Percentiles rank a stretch among this genome's conserved stretches.
Evolutionary conservation across 2,888 invertebrate genomes (phyloP).

Genomic region (Cheilosia grossa): DNA sequence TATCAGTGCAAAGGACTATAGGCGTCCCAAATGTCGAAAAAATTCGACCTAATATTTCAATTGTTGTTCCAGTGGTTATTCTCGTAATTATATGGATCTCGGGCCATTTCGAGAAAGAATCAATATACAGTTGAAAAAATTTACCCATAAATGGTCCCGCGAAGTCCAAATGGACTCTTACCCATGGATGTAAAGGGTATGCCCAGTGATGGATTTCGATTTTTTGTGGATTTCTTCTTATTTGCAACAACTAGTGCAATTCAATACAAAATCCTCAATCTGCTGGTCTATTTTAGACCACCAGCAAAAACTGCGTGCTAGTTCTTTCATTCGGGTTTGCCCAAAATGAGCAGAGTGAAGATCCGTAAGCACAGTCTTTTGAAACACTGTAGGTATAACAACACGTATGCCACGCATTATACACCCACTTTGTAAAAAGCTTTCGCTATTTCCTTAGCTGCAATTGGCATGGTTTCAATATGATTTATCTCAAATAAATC

Average conservation of each 20-base stretch:
- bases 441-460: not conserved
- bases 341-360: slow-evolving; percentile 11
- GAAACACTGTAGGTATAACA: not conserved
- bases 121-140: no score
- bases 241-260: slow-evolving; percentile 5
- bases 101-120: no score
- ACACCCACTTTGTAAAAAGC: slow-evolving; percentile 10
- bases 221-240: not conserved
- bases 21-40: no score
- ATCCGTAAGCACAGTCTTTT: slow-evolving; percentile 2
- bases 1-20: no score
- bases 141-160: no score
- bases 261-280: not conserved
- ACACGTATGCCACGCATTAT: slow-evolving; percentile 15
- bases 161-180: not conserved
- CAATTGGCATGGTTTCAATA: slow-evolving; percentile 2
- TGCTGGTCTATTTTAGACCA: not conserved
- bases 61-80: no score
- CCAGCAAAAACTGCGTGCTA: slow-evolving; percentile 15
- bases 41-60: no score
- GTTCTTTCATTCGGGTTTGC: no score
- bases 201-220: not conserved
- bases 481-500: slow-evolving; percentile 13
- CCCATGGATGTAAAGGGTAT: not conserved
- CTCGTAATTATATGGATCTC: no score